Conservation (phyloP, 1,140 invertebrate species). For the Macrobrachium nipponense region DNA sequence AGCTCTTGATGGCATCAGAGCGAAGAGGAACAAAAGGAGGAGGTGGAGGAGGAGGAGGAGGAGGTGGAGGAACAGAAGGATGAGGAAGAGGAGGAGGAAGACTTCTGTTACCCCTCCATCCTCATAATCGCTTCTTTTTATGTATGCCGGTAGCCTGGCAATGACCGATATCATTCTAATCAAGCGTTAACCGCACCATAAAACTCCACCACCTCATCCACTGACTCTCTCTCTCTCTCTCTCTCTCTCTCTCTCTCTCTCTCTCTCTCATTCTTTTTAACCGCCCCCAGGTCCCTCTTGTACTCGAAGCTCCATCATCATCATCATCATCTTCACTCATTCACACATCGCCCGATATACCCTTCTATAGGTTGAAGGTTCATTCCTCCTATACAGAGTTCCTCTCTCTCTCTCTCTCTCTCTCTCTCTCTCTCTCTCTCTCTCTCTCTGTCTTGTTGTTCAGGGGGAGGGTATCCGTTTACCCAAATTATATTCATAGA, state of each 20-base stretch:
- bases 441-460: too few relatives aligned
- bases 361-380: too few relatives aligned
- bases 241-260: not conserved
- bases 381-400: too few relatives aligned
- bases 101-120: not conserved
- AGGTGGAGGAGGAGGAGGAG: too few relatives aligned
- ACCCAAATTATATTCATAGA: too few relatives aligned
- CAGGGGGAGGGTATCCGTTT: too few relatives aligned
- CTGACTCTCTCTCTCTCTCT: slow-evolving; percentile 9
- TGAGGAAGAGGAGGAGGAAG: too few relatives aligned
- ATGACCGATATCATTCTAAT: slow-evolving; percentile 16
- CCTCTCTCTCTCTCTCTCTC: too few relatives aligned
- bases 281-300: not conserved
- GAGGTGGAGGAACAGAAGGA: too few relatives aligned
- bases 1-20: too few relatives aligned
- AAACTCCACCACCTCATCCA: not conserved
- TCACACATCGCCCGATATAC: not conserved
- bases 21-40: too few relatives aligned
- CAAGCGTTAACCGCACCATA: slow-evolving; percentile 7
- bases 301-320: not conserved
- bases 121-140: slow-evolving; percentile 14
- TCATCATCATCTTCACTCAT: not conserved
- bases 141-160: slow-evolving; percentile 12
- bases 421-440: too few relatives aligned
- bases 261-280: not conserved